These are phyloP conservation scores for Reinhardtius hippoglossoides DNA, from an alignment of 2,113 vertebrate genomes.

Conservation along the genomic window DNA sequence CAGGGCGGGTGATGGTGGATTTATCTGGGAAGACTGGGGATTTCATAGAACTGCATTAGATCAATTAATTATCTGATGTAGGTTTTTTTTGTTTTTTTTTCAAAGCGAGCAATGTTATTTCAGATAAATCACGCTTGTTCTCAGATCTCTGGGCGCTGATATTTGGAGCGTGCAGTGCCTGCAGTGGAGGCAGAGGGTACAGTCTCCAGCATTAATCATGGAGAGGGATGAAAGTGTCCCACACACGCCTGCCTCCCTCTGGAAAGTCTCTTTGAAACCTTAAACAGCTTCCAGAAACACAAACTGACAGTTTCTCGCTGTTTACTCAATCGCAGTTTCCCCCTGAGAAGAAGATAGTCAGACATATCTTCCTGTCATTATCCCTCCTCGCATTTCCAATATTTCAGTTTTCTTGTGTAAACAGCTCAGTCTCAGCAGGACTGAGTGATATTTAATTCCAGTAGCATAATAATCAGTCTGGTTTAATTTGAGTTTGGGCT, in stretches of 20 bases:
- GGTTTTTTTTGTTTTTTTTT: constrained; percentile 37
- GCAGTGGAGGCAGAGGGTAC: constrained; percentile 28
- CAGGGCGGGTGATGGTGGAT: too few relatives aligned
- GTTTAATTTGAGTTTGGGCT: not conserved
- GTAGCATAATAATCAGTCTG: not conserved
- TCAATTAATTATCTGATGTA: constrained; percentile 64
- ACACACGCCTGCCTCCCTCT: constrained; percentile 46
- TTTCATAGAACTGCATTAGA: constrained; percentile 47
- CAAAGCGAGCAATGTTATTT: constrained; percentile 32
- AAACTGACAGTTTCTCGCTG: constrained; percentile 53
- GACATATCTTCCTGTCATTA: constrained; percentile 25
- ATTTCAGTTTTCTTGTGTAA: constrained; percentile 25
- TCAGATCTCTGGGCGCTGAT: constrained; percentile 37
- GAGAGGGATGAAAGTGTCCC: constrained; percentile 69
- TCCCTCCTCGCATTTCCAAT: not conserved
- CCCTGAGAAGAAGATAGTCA: constrained; percentile 27
- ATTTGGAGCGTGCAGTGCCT: constrained; percentile 28
- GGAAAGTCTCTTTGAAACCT: constrained; percentile 60
- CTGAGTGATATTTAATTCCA: not conserved
- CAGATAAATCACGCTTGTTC: constrained; percentile 20
- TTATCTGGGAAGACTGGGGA: not conserved
- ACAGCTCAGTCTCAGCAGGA: constrained; percentile 11
- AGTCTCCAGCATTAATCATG: constrained; percentile 49
- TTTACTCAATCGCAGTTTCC: constrained; percentile 58
- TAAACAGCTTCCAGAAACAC: constrained; percentile 43